Conservation (phyloP, 2,797 vertebrate species). For the Epinephelus awoara region DNA sequence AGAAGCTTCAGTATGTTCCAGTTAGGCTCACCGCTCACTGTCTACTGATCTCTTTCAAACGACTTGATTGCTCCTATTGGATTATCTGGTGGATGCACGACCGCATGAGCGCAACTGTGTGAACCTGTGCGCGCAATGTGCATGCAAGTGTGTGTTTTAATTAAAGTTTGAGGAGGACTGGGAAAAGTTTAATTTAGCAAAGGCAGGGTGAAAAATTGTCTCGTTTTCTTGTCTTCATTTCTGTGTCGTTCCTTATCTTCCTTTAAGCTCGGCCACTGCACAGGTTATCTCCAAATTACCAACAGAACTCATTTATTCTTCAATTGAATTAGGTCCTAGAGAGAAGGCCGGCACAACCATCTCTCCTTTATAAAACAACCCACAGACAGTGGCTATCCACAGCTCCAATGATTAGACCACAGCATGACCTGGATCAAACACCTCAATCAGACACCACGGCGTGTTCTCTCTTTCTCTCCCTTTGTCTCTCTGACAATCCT, state of each 20-base stretch:
- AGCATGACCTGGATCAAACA: slow-evolving; percentile 76
- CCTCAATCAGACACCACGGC: slow-evolving; percentile 69
- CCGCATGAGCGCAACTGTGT: slow-evolving; percentile 40
- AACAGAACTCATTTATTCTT: slow-evolving; percentile 88
- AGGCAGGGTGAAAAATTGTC: slow-evolving; percentile 83
- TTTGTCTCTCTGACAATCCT: slow-evolving; percentile 55
- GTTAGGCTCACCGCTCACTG: slow-evolving; percentile 63
- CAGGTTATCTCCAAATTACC: slow-evolving; percentile 88
- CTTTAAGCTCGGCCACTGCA: slow-evolving; percentile 76
- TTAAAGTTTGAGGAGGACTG: slow-evolving; percentile 81
- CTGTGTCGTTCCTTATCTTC: slow-evolving; percentile 82
- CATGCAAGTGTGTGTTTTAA: slow-evolving; percentile 84
- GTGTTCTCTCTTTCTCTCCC: slow-evolving; percentile 32
- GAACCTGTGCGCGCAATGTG: slow-evolving; percentile 64
- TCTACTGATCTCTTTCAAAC: slow-evolving; percentile 73
- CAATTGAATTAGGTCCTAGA: slow-evolving; percentile 84
- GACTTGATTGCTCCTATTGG: slow-evolving; percentile 73
- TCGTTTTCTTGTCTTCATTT: slow-evolving; percentile 85
- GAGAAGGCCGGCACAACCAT: slow-evolving; percentile 66
- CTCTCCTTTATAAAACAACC: slow-evolving; percentile 72
- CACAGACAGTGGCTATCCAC: slow-evolving; percentile 61
- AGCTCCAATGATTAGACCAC: slow-evolving; percentile 69
- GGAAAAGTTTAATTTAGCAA: slow-evolving; percentile 83
- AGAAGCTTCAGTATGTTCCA: slow-evolving; percentile 62
- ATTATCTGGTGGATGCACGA: slow-evolving; percentile 73